Conservation (phyloP, 2,888 invertebrate genomes). For the Chelonus formosanus region DNA sequence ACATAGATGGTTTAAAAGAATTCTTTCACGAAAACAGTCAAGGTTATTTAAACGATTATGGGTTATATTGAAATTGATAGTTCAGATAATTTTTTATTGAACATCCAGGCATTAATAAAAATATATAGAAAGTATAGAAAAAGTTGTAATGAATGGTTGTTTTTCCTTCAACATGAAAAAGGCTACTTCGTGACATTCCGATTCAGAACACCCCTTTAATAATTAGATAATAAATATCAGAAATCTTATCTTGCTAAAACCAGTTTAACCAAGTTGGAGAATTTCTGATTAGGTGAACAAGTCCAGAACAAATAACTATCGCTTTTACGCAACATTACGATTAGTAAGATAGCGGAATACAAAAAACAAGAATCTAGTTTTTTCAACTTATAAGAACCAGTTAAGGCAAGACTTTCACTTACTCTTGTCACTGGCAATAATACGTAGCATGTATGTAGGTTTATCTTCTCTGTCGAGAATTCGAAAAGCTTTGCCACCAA, state of each 20-base stretch:
- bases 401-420: conserved; percentile 42
- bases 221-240: too few species aligned
- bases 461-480: conserved; percentile 80
- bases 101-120: too few species aligned
- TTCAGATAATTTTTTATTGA: too few species aligned
- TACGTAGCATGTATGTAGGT: conserved; percentile 73
- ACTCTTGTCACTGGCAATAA: conserved; percentile 78
- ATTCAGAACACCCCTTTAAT: too few species aligned
- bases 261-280: not conserved
- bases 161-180: too few species aligned
- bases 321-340: conserved; percentile 22
- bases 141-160: too few species aligned
- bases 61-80: too few species aligned
- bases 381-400: conserved; percentile 13
- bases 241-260: not conserved
- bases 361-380: not conserved
- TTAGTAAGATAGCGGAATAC: conserved; percentile 3
- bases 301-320: conserved; percentile 10
- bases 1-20: too few species aligned
- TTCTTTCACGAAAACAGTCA: too few species aligned
- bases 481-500: conserved; percentile 64
- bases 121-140: too few species aligned
- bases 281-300: not conserved
- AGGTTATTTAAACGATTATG: too few species aligned
- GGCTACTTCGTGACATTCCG: too few species aligned